Conservation (phyloP, 2,113 vertebrate genomes). For the Pseudorhombus dupliciocellatus region DNA sequence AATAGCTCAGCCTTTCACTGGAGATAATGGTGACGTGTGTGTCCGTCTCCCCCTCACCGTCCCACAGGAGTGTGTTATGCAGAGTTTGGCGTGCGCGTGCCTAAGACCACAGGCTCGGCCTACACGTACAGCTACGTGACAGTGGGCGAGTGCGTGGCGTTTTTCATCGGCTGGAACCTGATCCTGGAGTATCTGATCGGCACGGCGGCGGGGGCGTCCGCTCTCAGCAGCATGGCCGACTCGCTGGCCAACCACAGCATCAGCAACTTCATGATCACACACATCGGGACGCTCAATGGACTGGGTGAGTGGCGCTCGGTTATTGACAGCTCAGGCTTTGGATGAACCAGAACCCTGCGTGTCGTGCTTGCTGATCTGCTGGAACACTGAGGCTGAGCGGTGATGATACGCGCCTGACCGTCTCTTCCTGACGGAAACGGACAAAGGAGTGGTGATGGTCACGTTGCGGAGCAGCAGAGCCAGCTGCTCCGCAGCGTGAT, state of each 20-base stretch:
- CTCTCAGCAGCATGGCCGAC: constrained; percentile 99
- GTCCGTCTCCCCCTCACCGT: not conserved
- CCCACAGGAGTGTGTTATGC: constrained; percentile 94
- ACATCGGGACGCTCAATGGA: constrained; percentile 89
- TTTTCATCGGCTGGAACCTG: constrained; percentile 98
- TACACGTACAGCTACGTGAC: constrained; percentile 99
- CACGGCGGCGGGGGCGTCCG: constrained; percentile 93
- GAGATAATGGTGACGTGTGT: constrained; percentile 19
- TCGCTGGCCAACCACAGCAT: constrained; percentile 97
- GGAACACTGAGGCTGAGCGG: constrained; percentile 20
- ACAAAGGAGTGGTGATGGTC: constrained; percentile 27
- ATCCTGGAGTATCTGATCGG: constrained; percentile 98
- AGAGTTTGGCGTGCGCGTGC: constrained; percentile 97
- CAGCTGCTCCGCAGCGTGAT: constrained; percentile 39
- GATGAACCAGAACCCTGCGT: too few species aligned
- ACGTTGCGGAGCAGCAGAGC: constrained; percentile 33
- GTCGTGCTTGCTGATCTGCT: constrained; percentile 5
- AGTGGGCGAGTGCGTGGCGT: constrained; percentile 95
- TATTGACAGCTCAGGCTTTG: too few species aligned
- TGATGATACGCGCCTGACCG: constrained; percentile 34
- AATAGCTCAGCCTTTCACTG: constrained; percentile 27
- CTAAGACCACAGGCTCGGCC: constrained; percentile 97
- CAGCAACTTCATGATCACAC: constrained; percentile 92
- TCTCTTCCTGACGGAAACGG: constrained; percentile 56
- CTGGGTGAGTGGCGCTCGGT: constrained; percentile 83